Conservation (phyloP, 2,888 invertebrate species). For the Strigamia maritima region DNA sequence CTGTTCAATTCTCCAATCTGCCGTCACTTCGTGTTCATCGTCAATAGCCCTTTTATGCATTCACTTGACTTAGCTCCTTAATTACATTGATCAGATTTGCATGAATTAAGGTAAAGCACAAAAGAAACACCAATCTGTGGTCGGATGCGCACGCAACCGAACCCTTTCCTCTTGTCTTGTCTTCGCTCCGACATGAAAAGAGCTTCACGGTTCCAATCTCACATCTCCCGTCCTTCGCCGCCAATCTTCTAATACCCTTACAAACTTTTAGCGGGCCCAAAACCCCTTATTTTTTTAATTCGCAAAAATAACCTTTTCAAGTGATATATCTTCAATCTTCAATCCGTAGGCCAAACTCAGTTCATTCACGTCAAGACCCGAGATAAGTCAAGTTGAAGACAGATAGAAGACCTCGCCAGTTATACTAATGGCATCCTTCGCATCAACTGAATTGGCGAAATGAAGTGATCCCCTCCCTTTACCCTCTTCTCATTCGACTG, state of each 20-base stretch:
- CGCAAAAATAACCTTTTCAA: constrained; percentile 6
- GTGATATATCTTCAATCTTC: neutral
- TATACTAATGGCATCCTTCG: constrained; percentile 16
- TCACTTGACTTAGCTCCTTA: constrained; percentile 23
- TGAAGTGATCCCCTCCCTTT: neutral
- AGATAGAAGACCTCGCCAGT: constrained; percentile 11
- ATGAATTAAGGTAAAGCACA: constrained; percentile 19
- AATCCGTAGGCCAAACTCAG: constrained; percentile 2
- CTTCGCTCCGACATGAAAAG: neutral
- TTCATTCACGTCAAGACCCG: constrained; percentile 11
- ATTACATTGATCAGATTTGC: constrained; percentile 23
- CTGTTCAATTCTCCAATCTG: constrained; percentile 10
- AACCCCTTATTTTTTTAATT: neutral
- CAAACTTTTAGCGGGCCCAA: neutral
- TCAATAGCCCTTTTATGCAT: constrained; percentile 21
- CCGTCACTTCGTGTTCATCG: constrained; percentile 10
- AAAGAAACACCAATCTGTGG: constrained; percentile 23
- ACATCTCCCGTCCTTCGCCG: neutral
- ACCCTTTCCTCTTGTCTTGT: constrained; percentile 1
- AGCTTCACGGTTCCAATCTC: neutral
- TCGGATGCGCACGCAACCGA: constrained; percentile 19
- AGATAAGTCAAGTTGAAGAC: neutral
- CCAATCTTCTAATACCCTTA: neutral
- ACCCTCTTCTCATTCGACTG: constrained; percentile 10
- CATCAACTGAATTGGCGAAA: constrained; percentile 15